Evolutionary conservation across 2,888 invertebrate genomes (phyloP).

Genomic region (Adineta ricciae): DNA sequence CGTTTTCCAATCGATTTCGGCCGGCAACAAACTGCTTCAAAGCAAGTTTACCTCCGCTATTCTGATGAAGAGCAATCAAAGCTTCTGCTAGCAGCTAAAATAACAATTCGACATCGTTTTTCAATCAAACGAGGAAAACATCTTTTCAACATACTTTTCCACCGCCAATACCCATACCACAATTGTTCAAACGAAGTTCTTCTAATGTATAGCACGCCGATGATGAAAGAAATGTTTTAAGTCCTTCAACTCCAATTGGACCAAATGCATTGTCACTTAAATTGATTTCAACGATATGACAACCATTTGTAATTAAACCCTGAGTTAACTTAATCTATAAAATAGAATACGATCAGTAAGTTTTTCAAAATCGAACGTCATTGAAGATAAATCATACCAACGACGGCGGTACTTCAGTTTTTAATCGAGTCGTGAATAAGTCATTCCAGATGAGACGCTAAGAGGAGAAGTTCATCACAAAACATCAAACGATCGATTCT

Average conservation of each 20-base stretch:
- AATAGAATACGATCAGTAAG: too few species aligned
- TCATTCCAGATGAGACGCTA: slow-evolving; percentile 78
- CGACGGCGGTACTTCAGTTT: slow-evolving; percentile 84
- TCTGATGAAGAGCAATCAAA: slow-evolving; percentile 43
- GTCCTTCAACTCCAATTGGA: slow-evolving; percentile 66
- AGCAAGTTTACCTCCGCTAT: slow-evolving; percentile 52
- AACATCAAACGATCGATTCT: neutral
- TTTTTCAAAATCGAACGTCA: too few species aligned
- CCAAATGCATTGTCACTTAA: slow-evolving; percentile 93
- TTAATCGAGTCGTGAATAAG: slow-evolving; percentile 87
- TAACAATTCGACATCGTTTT: neutral
- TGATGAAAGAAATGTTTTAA: slow-evolving; percentile 71
- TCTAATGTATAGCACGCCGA: slow-evolving; percentile 71
- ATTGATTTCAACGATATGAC: slow-evolving; percentile 71
- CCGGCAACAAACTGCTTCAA: slow-evolving; percentile 80
- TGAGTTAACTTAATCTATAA: slow-evolving; percentile 40
- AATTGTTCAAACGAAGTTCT: slow-evolving; percentile 78
- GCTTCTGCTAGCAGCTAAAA: slow-evolving; percentile 61
- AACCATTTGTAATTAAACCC: slow-evolving; percentile 69
- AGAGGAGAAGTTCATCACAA: neutral
- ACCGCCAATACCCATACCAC: slow-evolving; percentile 81
- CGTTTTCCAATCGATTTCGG: slow-evolving; percentile 83
- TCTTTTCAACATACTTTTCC: slow-evolving; percentile 48
- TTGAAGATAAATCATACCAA: too few species aligned
- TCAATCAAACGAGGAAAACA: slow-evolving; percentile 13